These are phyloP conservation scores for Drosophila kepulauana DNA, from an alignment of 1,140 invertebrate genomes.

Conservation along the genomic window DNA sequence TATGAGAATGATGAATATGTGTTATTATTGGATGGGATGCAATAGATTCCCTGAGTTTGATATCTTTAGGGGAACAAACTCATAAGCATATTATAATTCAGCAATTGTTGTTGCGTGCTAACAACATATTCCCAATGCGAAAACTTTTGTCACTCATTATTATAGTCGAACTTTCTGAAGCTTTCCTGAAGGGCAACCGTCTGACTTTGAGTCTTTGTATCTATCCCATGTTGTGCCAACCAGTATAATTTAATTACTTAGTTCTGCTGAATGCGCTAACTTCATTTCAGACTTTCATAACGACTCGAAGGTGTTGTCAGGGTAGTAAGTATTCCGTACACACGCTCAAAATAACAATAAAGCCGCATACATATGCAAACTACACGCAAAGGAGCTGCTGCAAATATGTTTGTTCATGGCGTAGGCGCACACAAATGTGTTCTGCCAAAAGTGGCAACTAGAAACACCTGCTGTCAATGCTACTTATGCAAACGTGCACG, in stretches of 20 bases:
- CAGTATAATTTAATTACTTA: constrained; percentile 47
- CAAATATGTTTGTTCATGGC: constrained; percentile 3
- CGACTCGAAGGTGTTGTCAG: constrained; percentile 32
- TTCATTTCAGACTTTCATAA: constrained; percentile 15
- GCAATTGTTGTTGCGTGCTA: constrained; percentile 30
- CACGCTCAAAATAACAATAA: constrained; percentile 10
- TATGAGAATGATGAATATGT: constrained; percentile 39
- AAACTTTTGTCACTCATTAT: constrained; percentile 23
- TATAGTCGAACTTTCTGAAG: constrained; percentile 6
- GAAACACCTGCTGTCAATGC: constrained; percentile 34
- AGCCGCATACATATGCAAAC: constrained; percentile 9
- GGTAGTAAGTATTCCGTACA: constrained; percentile 24
- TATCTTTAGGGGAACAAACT: neutral
- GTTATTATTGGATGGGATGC: constrained; percentile 42
- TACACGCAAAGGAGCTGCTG: constrained; percentile 14
- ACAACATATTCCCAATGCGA: constrained; percentile 21
- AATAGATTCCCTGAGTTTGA: neutral
- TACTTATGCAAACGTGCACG: neutral
- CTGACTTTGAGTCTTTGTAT: neutral
- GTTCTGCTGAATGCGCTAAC: constrained; percentile 11
- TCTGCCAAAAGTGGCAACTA: constrained; percentile 34
- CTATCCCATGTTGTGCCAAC: neutral
- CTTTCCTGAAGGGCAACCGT: constrained; percentile 1
- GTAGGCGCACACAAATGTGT: constrained; percentile 7
- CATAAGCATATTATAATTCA: constrained; percentile 11